These are phyloP conservation scores for Triops cancriformis DNA, from an alignment of 1,140 invertebrate species.

Conservation along the genomic window DNA sequence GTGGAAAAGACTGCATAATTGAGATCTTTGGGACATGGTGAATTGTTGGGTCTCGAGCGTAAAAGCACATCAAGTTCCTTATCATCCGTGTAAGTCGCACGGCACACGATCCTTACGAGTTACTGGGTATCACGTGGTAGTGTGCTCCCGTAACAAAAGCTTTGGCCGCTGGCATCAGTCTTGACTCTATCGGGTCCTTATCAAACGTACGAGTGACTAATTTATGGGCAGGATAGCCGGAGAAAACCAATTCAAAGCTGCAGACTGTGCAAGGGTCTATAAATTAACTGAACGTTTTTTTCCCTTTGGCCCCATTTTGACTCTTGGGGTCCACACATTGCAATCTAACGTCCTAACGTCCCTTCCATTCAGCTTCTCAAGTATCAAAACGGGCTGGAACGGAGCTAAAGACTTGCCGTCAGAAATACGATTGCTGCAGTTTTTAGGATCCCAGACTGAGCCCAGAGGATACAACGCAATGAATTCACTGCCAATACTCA, in stretches of 20 bases:
- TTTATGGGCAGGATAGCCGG: neutral
- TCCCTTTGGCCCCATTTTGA: neutral
- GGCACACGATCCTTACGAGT: neutral
- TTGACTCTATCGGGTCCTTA: slow-evolving; percentile 13
- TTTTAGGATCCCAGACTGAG: too few relatives aligned
- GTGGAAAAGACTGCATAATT: neutral
- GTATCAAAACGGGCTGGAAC: neutral
- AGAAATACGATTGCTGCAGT: neutral
- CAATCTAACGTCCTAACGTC: neutral
- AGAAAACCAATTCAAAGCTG: neutral
- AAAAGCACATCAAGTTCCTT: neutral
- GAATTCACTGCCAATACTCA: too few relatives aligned
- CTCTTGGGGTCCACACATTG: neutral
- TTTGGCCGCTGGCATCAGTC: neutral
- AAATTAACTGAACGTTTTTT: neutral
- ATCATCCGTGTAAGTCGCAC: neutral
- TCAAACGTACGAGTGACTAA: neutral
- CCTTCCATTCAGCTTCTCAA: neutral
- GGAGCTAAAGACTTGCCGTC: neutral
- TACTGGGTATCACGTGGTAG: neutral
- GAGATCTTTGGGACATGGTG: neutral
- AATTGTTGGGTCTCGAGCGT: neutral
- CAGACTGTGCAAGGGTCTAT: neutral
- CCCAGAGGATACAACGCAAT: too few relatives aligned
- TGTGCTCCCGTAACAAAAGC: neutral